A percentile compares a stretch with the other conserved stretches of the same genome.
phyloP scores from a whole-genome alignment of 2,113 vertebrate genomes.

The Vombatus ursinus region DNA sequence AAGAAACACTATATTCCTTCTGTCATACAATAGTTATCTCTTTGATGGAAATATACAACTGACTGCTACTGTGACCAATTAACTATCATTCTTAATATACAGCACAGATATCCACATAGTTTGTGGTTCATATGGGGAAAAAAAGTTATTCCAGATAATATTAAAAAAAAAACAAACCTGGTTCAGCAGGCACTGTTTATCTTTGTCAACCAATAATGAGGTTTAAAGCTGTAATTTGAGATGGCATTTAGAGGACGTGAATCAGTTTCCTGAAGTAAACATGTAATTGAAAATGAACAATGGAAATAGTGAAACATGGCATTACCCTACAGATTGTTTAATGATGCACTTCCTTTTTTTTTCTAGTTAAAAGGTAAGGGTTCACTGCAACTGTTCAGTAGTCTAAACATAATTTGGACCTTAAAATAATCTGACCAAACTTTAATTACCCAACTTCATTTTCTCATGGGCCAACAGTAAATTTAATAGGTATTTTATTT shows the following conservation, averaged over 20 bases:
- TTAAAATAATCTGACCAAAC: constrained; percentile 59
- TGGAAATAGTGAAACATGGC: constrained; percentile 60
- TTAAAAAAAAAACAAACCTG: not conserved
- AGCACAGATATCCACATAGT: not conserved
- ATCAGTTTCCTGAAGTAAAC: constrained; percentile 74
- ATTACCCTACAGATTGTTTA: constrained; percentile 55
- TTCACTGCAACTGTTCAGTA: constrained; percentile 30
- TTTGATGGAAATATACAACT: not conserved
- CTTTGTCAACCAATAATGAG: constrained; percentile 55
- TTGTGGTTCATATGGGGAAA: not conserved
- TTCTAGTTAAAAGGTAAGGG: constrained; percentile 49
- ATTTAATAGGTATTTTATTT: constrained; percentile 62
- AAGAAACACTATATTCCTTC: not conserved
- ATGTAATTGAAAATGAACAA: constrained; percentile 74
- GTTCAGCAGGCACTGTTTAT: constrained; percentile 9
- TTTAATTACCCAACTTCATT: constrained; percentile 26
- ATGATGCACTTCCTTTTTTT: constrained; percentile 59
- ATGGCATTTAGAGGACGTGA: constrained; percentile 58
- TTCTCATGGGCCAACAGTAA: constrained; percentile 54
- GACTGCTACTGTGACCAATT: not conserved
- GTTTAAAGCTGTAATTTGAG: constrained; percentile 56
- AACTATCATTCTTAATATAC: constrained; percentile 1
- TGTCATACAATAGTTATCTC: not conserved
- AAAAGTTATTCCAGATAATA: constrained; percentile 22
- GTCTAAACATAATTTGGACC: constrained; percentile 58